A percentile compares a stretch with the other conserved stretches of the same genome.
phyloP scores from a whole-genome alignment of 2,113 vertebrate genomes.

The Chitala chitala region DNA sequence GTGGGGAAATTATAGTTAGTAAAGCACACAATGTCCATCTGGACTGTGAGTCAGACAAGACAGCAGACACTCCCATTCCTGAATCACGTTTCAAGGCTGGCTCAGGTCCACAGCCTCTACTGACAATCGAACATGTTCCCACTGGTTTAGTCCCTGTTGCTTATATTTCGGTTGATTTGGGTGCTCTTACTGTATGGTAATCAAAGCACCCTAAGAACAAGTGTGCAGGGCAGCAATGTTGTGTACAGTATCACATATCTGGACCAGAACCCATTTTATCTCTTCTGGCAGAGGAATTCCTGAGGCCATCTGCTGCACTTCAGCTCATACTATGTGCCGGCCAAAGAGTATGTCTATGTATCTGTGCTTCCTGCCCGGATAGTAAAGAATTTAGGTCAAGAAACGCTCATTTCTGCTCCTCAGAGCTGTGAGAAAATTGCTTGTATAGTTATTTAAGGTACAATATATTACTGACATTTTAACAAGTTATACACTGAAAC shows the following conservation, averaged over 20 bases:
- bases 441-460: neutral
- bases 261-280: neutral
- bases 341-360: neutral
- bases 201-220: neutral
- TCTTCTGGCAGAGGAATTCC: neutral
- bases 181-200: neutral
- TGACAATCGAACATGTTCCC: neutral
- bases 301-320: conserved; percentile 10
- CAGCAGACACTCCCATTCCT: neutral
- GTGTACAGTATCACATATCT: neutral
- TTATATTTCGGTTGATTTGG: no score
- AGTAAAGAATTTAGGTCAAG: conserved; percentile 9
- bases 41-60: neutral
- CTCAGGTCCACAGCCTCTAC: neutral
- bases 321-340: conserved; percentile 1
- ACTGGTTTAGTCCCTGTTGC: no score
- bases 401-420: neutral
- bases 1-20: neutral
- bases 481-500: neutral
- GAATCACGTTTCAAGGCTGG: neutral
- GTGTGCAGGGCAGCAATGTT: neutral
- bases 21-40: neutral
- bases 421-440: neutral
- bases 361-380: conserved; percentile 8
- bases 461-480: neutral